Evolutionary conservation across 2,113 vertebrate genomes (phyloP).

Genomic region (Triplophysa rosa): DNA sequence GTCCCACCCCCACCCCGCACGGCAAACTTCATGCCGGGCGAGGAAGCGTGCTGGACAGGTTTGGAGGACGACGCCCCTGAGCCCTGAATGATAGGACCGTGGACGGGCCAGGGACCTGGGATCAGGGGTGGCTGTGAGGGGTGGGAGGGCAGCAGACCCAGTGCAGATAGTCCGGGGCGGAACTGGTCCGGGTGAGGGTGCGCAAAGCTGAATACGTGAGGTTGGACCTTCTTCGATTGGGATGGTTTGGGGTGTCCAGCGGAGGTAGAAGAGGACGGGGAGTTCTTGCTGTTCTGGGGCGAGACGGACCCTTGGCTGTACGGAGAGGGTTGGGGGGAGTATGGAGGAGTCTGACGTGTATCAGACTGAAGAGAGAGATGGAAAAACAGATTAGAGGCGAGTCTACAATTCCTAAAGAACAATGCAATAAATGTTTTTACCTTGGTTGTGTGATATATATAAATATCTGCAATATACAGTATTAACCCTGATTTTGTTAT

Average conservation of each 20-base stretch:
- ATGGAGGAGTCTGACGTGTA: slow-evolving; percentile 85
- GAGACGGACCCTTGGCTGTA: slow-evolving; percentile 81
- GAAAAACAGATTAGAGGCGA: slow-evolving; percentile 27
- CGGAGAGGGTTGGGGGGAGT: slow-evolving; percentile 86
- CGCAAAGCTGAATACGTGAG: slow-evolving; percentile 87
- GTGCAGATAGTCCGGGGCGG: slow-evolving; percentile 80
- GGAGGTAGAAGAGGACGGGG: slow-evolving; percentile 58
- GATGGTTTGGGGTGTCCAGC: slow-evolving; percentile 64
- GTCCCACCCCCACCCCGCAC: slow-evolving; percentile 69
- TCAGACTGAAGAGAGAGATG: slow-evolving; percentile 79
- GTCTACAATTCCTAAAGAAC: background rate
- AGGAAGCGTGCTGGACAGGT: slow-evolving; percentile 68
- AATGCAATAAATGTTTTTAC: background rate
- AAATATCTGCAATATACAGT: background rate
- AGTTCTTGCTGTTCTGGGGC: slow-evolving; percentile 69
- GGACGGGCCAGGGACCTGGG: slow-evolving; percentile 90
- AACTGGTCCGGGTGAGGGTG: slow-evolving; percentile 85
- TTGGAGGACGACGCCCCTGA: slow-evolving; percentile 74
- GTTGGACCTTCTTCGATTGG: slow-evolving; percentile 79
- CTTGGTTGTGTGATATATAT: too few species aligned
- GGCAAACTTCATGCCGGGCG: slow-evolving; percentile 80
- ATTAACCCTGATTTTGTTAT: background rate
- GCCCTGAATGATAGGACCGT: slow-evolving; percentile 82
- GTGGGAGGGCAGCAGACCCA: slow-evolving; percentile 84
- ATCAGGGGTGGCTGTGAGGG: slow-evolving; percentile 69